phyloP scores from a whole-genome alignment of 2,797 vertebrate genomes.

The Gorsachius magnificus region DNA sequence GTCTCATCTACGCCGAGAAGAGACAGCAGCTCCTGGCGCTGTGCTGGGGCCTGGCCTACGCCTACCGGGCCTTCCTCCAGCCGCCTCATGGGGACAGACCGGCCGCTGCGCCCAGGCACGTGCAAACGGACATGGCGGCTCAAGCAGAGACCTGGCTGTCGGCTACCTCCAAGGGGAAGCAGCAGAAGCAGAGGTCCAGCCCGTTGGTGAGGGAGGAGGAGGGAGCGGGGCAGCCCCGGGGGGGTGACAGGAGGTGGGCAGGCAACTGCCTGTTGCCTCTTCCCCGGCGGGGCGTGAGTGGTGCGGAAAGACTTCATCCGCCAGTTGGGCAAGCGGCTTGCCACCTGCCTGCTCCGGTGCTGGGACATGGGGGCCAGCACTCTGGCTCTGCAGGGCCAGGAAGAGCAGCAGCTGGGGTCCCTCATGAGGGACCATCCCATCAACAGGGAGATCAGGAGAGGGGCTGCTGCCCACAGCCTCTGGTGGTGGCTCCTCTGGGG shows the following conservation, averaged over 20 bases:
- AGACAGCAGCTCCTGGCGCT: background rate
- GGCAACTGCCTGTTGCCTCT: no score
- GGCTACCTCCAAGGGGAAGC: background rate
- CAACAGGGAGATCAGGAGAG: background rate
- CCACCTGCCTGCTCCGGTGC: background rate
- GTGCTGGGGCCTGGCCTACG: background rate
- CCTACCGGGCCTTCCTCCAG: background rate
- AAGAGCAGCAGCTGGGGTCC: background rate
- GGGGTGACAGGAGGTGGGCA: no score
- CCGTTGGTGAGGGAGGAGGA: no score
- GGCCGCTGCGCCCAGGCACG: fast-evolving
- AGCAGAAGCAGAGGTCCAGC: background rate
- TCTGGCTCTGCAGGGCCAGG: background rate
- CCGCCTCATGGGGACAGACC: background rate
- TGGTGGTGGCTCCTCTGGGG: background rate
- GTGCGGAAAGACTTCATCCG: background rate
- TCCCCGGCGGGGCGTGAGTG: background rate
- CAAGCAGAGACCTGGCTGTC: background rate
- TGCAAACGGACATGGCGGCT: background rate
- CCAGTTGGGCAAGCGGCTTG: fast-evolving
- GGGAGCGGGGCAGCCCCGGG: no score
- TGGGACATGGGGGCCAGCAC: background rate
- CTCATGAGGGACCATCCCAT: background rate
- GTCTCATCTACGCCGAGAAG: background rate
- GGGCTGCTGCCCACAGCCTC: fast-evolving